Percentiles rank a stretch among this genome's conserved stretches.
These are phyloP conservation scores for Microdon myrmicae DNA, from an alignment of 2,888 invertebrate species.

Conservation along the genomic window DNA sequence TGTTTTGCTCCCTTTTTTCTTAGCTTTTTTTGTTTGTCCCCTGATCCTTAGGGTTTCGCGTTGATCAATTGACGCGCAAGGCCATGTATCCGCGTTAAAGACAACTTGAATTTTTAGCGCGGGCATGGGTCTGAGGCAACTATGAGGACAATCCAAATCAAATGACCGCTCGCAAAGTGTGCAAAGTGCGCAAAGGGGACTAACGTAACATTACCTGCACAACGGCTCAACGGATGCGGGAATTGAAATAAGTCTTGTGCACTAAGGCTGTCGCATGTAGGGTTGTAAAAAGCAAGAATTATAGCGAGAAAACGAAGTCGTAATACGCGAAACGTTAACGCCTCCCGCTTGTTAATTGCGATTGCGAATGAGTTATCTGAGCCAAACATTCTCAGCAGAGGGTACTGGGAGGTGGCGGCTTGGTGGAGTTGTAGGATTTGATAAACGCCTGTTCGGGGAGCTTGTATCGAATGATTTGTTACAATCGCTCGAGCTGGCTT, in stretches of 20 bases:
- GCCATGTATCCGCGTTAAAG: constrained; percentile 41
- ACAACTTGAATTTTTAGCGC: too few species aligned
- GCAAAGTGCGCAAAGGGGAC: neutral
- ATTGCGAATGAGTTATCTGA: too few species aligned
- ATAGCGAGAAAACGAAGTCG: constrained; percentile 44
- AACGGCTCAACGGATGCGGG: constrained; percentile 29
- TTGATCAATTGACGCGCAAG: constrained; percentile 40
- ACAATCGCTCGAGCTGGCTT: constrained; percentile 9
- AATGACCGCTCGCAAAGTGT: constrained; percentile 20
- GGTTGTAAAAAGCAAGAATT: constrained; percentile 25
- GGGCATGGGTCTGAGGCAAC: constrained; percentile 34
- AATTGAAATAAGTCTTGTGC: constrained; percentile 44
- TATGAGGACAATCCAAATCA: constrained; percentile 42
- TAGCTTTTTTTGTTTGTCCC: too few species aligned
- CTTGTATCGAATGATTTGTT: neutral
- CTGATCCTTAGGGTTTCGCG: constrained; percentile 10
- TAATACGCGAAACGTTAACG: constrained; percentile 52
- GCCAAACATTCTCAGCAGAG: constrained; percentile 12
- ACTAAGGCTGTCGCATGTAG: neutral
- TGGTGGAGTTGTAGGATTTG: constrained; percentile 6
- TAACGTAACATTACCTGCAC: constrained; percentile 5
- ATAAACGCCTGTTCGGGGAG: constrained; percentile 3
- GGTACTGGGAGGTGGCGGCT: neutral
- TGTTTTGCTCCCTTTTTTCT: constrained; percentile 13
- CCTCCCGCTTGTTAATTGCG: constrained; percentile 49